Base-by-base conservation (phyloP, 2,888 invertebrate genomes). In the Melanostoma scalare region DNA sequence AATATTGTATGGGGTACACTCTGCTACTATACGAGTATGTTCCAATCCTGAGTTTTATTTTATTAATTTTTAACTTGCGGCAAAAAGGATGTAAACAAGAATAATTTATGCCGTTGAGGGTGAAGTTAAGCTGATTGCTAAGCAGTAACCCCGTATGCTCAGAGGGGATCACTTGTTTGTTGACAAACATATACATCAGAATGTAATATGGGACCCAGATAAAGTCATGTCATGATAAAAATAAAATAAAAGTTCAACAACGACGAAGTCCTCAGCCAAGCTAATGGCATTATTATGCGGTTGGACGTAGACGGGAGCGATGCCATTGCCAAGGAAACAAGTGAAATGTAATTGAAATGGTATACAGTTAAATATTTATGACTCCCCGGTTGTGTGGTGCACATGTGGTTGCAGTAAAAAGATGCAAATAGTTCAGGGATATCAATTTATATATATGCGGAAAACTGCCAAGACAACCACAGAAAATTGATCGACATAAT, bases 261-360 rank as follows among this genome's bases (percentile, higher is more conserved):
- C 3, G 3, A 42, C 42, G 9, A 42, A 42, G 33, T 52, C 67
- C 60, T 30, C 33, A 68, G 40, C 63, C 42, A 33, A 74, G 46
- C 63, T 73, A 82, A 82, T 82, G 82, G 73, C 73, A 74, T 58
- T 82, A 82, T 82, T 82, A 82, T 82, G 68, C 78, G 68, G 44
- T 58, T 60, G 33, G 50, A 68, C 69, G 65, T 31, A 67, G 31
- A 6, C 60, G 65, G 52, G 56, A 52, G 50, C 20, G 6, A 52
- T 31, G 33, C 3, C 33, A 52, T 9, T 40, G 58, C 71, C 52
- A 44, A 72, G 46, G 35, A 82, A 82, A 82, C 63, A 82, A 73
- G 63, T 56, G 50, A 77, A 72, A 55, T 68, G 72, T 77, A 68
- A 82, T 73, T 73, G 77, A 77, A 82, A 82, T 77, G 68, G 53